Base-by-base conservation (phyloP, 2,113 vertebrate species). In the Anthoscopus minutus region DNA sequence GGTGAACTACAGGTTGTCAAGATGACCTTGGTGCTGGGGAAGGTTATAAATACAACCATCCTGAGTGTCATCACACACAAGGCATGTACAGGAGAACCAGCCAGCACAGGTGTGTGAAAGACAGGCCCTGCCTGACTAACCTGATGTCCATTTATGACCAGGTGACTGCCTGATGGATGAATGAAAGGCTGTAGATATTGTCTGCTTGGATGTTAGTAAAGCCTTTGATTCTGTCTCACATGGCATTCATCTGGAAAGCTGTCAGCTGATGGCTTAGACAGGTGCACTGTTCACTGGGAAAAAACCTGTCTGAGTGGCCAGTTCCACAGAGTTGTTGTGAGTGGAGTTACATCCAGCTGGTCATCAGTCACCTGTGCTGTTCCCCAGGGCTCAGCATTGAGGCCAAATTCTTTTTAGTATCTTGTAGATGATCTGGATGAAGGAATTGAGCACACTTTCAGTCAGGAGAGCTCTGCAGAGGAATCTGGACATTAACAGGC, bases 81-180 rank as follows among this genome's bases (percentile, higher is more conserved):
- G 37, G 44, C 53, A 50, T 3, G 16, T 14, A 57, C 9, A 33
- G 11, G 35, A 65, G 44, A 67, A 35, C 28, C 12, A 56, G 30
- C 9, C 33, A 51, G 44, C 44, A 76, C 0, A 0, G 9, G 4
- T 58, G 4, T 14, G 31, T 37, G 31, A 57, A 57, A 35, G 19
- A 24, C 24, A 17, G 35, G 6, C 6, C 11, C 31, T 57, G 35
- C 21, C 31, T 67, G 31, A 77, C 17, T 11, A 51, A 4, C 21
- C 31, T 51, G 25, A 58, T 44, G 13, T 57, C 17, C 11, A 14
- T 42, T 31, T 67, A 9, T 58, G 31, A 66, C 17, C 21, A 50
- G 11, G 21, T 31, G 33, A 35, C 6, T 25, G 13, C 9, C 21
- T 42, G 21, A 21, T 58, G 20, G 31, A 42, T 35, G 37, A 50